A percentile compares a stretch with the other conserved stretches of the same genome.
These are phyloP conservation scores for Dicerorhinus sumatrensis DNA, from an alignment of 2,113 vertebrate genomes.

Conservation along the genomic window DNA sequence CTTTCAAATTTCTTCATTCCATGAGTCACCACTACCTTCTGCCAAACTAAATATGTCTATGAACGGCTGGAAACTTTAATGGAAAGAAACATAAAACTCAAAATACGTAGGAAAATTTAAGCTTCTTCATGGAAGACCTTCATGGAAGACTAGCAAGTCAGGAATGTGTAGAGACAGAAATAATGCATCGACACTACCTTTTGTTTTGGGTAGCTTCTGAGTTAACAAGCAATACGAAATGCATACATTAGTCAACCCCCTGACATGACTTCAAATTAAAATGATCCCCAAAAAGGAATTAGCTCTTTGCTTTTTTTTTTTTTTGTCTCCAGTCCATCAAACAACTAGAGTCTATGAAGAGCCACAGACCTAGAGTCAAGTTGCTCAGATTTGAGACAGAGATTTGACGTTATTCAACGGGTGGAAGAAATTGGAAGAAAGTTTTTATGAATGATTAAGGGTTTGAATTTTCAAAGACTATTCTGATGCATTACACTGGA, in stretches of 20 bases:
- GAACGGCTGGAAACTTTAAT: slow-evolving; percentile 90
- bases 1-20: slow-evolving; percentile 90
- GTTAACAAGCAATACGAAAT: slow-evolving; percentile 22
- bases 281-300: not conserved
- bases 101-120: slow-evolving; percentile 88
- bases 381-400: not conserved
- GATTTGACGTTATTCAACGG: not conserved
- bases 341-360: not conserved
- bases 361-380: not conserved
- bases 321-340: not conserved
- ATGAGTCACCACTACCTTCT: slow-evolving; percentile 88
- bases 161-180: slow-evolving; percentile 83
- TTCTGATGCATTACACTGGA: not conserved
- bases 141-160: slow-evolving; percentile 85
- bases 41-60: slow-evolving; percentile 92
- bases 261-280: slow-evolving; percentile 5
- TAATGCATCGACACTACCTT: slow-evolving; percentile 48
- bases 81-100: slow-evolving; percentile 91
- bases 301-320: not conserved
- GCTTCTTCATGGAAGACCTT: slow-evolving; percentile 87
- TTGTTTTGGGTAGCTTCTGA: slow-evolving; percentile 42
- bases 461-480: slow-evolving; percentile 16
- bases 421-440: not conserved
- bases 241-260: not conserved
- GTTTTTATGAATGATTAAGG: not conserved